Evolutionary conservation across 2,888 invertebrate species (phyloP).

Genomic region (Drosophila picticornis): DNA sequence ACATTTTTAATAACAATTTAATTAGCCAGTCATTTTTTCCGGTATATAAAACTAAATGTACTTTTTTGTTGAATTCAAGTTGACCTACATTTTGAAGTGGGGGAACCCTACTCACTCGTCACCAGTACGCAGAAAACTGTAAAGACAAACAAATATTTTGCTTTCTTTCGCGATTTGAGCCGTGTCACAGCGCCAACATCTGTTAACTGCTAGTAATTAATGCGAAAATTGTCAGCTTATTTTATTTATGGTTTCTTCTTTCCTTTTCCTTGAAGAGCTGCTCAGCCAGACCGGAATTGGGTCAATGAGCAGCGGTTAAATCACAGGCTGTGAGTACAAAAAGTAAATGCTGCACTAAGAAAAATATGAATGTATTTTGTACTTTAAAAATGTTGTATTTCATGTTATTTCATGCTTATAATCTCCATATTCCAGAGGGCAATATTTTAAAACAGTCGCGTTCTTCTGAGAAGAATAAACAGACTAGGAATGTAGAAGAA

Average conservation of each 20-base stretch:
- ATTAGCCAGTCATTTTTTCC: conserved; percentile 27
- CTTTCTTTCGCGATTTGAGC: conserved; percentile 30
- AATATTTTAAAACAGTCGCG: neutral
- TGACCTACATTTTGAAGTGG: conserved; percentile 38
- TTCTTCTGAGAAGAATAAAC: neutral
- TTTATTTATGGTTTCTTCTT: neutral
- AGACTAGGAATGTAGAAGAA: neutral
- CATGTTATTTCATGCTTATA: neutral
- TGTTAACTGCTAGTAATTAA: conserved; percentile 59
- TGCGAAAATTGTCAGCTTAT: conserved; percentile 53
- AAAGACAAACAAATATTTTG: conserved; percentile 15
- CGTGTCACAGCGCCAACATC: conserved; percentile 42
- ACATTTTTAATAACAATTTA: conserved; percentile 45
- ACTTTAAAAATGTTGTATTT: neutral
- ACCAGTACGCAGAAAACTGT: neutral
- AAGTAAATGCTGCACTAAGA: conserved; percentile 15
- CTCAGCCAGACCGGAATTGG: conserved; percentile 43
- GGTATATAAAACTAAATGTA: neutral
- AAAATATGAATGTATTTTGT: neutral
- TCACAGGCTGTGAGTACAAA: conserved; percentile 28
- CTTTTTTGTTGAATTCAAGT: conserved; percentile 7
- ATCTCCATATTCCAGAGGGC: neutral
- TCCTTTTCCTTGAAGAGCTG: conserved; percentile 13
- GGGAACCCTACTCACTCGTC: conserved; percentile 5
- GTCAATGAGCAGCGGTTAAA: conserved; percentile 61